Percentiles rank a stretch among this genome's conserved stretches.
phyloP scores from a whole-genome alignment of 2,797 vertebrate genomes.

The Chrysocyon brachyurus region DNA sequence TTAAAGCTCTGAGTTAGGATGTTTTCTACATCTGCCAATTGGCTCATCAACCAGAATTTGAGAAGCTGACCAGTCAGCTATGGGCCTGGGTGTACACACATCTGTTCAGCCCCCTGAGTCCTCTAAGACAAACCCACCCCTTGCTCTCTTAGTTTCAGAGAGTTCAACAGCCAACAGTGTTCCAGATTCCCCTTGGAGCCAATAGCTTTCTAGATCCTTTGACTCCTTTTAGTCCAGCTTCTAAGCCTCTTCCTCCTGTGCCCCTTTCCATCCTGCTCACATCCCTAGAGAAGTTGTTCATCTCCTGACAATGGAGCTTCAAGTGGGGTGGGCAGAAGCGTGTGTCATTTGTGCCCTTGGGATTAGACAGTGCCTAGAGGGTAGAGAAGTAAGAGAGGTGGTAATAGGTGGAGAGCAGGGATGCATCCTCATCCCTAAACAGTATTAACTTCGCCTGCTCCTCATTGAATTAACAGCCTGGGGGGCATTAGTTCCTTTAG shows the following conservation, averaged over 20 bases:
- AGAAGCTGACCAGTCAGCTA: neutral
- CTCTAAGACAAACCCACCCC: neutral
- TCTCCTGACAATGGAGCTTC: neutral
- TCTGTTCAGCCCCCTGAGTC: neutral
- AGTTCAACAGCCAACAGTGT: neutral
- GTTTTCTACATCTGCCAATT: neutral
- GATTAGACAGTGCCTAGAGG: no score
- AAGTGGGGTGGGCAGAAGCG: rapidly evolving
- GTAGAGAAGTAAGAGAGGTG: neutral
- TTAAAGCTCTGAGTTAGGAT: neutral
- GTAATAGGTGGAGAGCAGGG: neutral
- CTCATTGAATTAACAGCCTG: neutral
- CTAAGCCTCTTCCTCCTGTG: rapidly evolving
- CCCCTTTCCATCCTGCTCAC: no score
- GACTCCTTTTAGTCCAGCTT: neutral
- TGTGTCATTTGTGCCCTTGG: no score
- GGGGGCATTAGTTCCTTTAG: neutral
- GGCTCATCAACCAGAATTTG: neutral
- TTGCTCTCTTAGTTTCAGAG: neutral
- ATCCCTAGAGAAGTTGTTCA: neutral
- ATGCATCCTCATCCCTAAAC: neutral
- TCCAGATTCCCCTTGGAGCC: neutral
- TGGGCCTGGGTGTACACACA: rapidly evolving
- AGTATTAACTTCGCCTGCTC: neutral
- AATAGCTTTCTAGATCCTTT: neutral